Conservation (phyloP, 2,797 vertebrate genomes). For the Ambastaia sidthimunki region DNA sequence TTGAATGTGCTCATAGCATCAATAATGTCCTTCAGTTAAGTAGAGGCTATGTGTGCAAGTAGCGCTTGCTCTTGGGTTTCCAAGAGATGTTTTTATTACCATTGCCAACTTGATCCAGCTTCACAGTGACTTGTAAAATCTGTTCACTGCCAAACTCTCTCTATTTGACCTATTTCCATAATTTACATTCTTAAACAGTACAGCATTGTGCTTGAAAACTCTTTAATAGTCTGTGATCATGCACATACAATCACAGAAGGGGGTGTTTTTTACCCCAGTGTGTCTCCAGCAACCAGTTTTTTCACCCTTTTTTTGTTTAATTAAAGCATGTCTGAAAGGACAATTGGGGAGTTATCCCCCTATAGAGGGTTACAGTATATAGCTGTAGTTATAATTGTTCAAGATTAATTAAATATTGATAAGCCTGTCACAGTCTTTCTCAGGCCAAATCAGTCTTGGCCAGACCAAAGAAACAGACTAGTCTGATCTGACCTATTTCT, state of each 20-base stretch:
- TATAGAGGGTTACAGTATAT: constrained; percentile 23
- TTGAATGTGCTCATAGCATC: constrained; percentile 1
- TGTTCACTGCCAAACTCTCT: constrained; percentile 72
- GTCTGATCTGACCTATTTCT: constrained; percentile 75
- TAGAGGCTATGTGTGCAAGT: constrained; percentile 31
- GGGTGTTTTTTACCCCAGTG: constrained; percentile 18
- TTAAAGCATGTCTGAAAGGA: constrained; percentile 46
- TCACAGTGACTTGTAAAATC: constrained; percentile 70
- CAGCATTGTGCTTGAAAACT: constrained; percentile 68
- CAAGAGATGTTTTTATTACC: constrained; percentile 67
- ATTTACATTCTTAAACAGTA: constrained; percentile 79
- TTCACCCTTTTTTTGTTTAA: constrained; percentile 29
- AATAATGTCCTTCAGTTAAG: constrained; percentile 28
- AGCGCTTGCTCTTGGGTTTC: constrained; percentile 59
- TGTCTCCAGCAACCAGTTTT: constrained; percentile 34
- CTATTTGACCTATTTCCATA: constrained; percentile 81
- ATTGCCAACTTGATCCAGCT: constrained; percentile 66
- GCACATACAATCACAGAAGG: constrained; percentile 26
- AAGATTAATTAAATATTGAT: constrained; percentile 67
- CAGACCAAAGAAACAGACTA: constrained; percentile 54
- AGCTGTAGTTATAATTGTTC: constrained; percentile 31
- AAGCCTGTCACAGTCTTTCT: constrained; percentile 61
- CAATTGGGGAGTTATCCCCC: constrained; percentile 9
- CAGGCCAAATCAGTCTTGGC: constrained; percentile 34
- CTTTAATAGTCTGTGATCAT: constrained; percentile 56